Evolutionary conservation across 2,113 vertebrate genomes (phyloP).

Genomic region (Hemibagrus wyckioides): DNA sequence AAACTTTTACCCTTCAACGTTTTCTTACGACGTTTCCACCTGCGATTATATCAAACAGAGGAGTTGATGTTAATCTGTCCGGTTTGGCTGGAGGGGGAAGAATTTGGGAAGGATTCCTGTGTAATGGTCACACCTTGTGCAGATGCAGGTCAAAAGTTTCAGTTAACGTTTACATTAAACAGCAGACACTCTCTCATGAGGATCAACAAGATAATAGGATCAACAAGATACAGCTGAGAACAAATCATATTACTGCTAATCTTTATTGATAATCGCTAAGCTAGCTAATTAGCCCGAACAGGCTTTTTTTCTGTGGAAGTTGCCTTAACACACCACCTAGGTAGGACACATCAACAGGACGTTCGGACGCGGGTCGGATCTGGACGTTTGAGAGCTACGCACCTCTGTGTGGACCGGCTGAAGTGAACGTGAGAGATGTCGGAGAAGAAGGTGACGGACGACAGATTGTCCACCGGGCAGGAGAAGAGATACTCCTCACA

Average conservation of each 20-base stretch:
- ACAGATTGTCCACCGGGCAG: conserved; percentile 69
- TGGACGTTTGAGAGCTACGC: conserved; percentile 27
- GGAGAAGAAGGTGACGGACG: conserved; percentile 72
- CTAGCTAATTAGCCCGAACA: not conserved
- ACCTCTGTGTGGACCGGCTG: conserved; percentile 71
- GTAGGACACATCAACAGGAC: not conserved
- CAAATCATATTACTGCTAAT: not conserved
- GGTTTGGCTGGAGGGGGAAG: not conserved
- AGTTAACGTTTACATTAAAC: not conserved
- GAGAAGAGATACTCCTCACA: conserved; percentile 79
- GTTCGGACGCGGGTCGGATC: not conserved
- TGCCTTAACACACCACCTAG: not conserved
- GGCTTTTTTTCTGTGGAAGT: not conserved
- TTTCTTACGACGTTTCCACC: conserved; percentile 66
- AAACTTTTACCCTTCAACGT: conserved; percentile 62
- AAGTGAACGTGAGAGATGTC: conserved; percentile 76
- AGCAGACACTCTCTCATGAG: no score
- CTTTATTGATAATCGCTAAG: not conserved
- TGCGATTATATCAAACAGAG: conserved; percentile 34
- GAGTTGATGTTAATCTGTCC: not conserved
- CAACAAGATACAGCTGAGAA: no score
- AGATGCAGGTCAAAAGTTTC: not conserved
- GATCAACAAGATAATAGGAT: no score
- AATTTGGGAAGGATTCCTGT: not conserved
- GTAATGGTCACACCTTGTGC: not conserved